These are phyloP conservation scores for Melipona bicolor DNA, from an alignment of 2,888 invertebrate genomes.

Conservation along the genomic window DNA sequence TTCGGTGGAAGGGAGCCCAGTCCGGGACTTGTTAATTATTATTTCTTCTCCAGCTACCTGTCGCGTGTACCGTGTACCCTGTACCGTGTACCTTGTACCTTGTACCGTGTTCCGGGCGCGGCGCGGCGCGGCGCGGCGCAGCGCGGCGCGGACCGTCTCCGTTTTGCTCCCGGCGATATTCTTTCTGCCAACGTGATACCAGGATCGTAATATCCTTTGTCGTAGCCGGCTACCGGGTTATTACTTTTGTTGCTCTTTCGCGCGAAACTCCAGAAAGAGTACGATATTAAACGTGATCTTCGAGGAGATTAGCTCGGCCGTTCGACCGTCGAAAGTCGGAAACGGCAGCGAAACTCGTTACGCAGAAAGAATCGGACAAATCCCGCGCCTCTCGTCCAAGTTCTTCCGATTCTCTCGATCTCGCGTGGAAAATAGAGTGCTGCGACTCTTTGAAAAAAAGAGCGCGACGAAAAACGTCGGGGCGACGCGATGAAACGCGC, in stretches of 20 bases:
- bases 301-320: neutral
- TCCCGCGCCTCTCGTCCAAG: too few species aligned
- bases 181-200: conserved; percentile 30
- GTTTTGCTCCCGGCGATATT: conserved; percentile 19
- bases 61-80: conserved; percentile 29
- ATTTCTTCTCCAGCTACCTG: conserved; percentile 24
- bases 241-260: conserved; percentile 40
- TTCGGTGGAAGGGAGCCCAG: neutral
- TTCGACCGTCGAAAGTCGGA: neutral
- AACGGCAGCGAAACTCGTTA: too few species aligned
- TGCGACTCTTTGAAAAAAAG: too few species aligned
- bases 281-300: conserved; percentile 31
- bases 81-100: neutral
- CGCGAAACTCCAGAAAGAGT: conserved; percentile 6
- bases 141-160: neutral
- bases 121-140: too few species aligned
- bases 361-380: too few species aligned
- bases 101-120: too few species aligned
- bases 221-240: conserved; percentile 14
- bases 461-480: too few species aligned
- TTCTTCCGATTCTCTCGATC: too few species aligned
- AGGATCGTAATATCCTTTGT: conserved; percentile 47
- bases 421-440: too few species aligned
- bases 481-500: neutral
- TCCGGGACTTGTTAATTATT: conserved; percentile 51